A percentile compares a stretch with the other conserved stretches of the same genome.
Evolutionary conservation across 2,797 vertebrate genomes (phyloP).

Genomic region (Pantherophis alleghaniensis): DNA sequence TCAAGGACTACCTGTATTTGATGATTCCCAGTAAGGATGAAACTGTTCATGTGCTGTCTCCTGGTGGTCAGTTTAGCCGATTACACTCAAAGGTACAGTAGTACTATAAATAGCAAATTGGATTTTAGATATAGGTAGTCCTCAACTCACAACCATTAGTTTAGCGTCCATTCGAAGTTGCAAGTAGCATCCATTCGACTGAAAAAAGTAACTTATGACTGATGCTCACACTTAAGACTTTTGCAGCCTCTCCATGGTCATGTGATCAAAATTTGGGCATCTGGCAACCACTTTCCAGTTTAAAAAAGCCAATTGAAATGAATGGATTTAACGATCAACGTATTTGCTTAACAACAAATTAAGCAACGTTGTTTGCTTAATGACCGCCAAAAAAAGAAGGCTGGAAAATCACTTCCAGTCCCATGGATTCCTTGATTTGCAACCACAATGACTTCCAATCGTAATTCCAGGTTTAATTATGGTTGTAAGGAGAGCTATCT

Average conservation of each 20-base stretch:
- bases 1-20: background rate
- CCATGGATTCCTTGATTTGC: background rate
- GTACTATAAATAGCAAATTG: background rate
- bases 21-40: background rate
- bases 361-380: background rate
- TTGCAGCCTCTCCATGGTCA: background rate
- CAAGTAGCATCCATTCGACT: background rate
- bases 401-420: background rate
- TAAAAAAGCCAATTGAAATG: background rate
- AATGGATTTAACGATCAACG: background rate
- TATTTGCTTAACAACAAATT: background rate
- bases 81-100: background rate
- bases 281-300: background rate
- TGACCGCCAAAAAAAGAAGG: background rate
- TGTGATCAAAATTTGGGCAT: background rate
- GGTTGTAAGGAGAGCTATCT: background rate
- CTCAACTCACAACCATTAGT: background rate
- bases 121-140: background rate
- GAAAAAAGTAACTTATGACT: background rate
- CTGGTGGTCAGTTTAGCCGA: background rate
- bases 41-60: background rate
- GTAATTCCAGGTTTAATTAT: background rate
- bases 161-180: background rate
- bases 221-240: background rate
- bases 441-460: background rate